Evolutionary conservation across 2,797 vertebrate genomes (phyloP).

Genomic region (Ctenopoma multispine): DNA sequence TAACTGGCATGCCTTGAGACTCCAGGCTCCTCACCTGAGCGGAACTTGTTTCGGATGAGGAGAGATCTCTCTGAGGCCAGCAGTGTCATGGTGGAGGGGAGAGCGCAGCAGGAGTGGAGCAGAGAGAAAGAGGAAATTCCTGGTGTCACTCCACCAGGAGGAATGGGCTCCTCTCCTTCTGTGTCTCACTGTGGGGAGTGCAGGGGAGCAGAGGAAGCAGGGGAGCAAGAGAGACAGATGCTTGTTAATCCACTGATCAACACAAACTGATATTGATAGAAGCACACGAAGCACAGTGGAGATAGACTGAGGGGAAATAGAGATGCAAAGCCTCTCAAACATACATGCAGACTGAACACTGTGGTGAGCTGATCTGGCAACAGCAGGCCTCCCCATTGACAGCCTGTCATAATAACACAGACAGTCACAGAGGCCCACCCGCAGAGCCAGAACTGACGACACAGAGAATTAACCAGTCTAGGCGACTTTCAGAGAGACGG

Average conservation of each 20-base stretch:
- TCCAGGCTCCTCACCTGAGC: slow-evolving; percentile 87
- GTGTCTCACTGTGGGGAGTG: slow-evolving; percentile 57
- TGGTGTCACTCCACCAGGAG: slow-evolving; percentile 70
- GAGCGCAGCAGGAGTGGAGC: slow-evolving; percentile 48
- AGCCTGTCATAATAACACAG: slow-evolving; percentile 70
- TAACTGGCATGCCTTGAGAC: slow-evolving; percentile 27
- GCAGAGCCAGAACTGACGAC: slow-evolving; percentile 59
- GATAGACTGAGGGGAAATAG: slow-evolving; percentile 59
- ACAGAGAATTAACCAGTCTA: slow-evolving; percentile 65
- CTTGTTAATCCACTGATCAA: slow-evolving; percentile 71
- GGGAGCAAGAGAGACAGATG: slow-evolving; percentile 59
- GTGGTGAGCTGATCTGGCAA: slow-evolving; percentile 53
- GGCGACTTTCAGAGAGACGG: slow-evolving; percentile 46
- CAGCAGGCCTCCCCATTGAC: slow-evolving; percentile 68
- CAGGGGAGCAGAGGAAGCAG: slow-evolving; percentile 36
- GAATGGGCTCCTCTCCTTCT: slow-evolving; percentile 70
- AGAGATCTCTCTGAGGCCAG: slow-evolving; percentile 91
- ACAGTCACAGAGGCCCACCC: slow-evolving; percentile 66
- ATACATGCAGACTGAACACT: slow-evolving; percentile 55
- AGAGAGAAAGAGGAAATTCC: slow-evolving; percentile 67
- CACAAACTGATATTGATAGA: slow-evolving; percentile 68
- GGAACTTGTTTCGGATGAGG: slow-evolving; percentile 93
- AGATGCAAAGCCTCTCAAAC: slow-evolving; percentile 60
- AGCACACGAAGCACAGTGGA: slow-evolving; percentile 54
- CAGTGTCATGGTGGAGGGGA: slow-evolving; percentile 85